Evolutionary conservation across 2,888 invertebrate species (phyloP), one percentile per base, ranked within the genome.

Genomic region (Eurois occulta): DNA sequence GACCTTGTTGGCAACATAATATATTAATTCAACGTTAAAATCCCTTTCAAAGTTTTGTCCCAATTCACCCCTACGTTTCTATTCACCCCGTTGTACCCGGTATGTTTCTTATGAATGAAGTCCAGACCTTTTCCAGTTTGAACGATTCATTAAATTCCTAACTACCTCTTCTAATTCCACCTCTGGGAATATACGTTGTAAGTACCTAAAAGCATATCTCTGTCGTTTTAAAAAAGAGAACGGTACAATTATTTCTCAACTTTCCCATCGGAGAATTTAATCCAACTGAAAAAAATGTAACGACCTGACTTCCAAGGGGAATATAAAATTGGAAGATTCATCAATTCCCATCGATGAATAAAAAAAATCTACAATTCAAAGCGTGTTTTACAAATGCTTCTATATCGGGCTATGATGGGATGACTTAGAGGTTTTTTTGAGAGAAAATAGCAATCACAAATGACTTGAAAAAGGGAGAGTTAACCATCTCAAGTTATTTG

Each of bases 291-390:
- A 52, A 58, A 65, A 60, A 75, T 11, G 4, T 65, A 35, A 72
- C 41, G 60, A 43, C 16, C 60, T 52, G 24, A 43, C 18, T 72
- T 72, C 69, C 62, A 46, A 18, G 3, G 60, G 35, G 65, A 72
- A 66, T 48, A 82, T 35, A 60, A 71, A 73, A 68, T 71, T 64
- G 24, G 32, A 43, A 21, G 41, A 73, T 32, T 74, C 71, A 74
- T 86, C 48, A 72, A 71, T 77, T 67, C n/a, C 32, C 24, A 72
- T 68, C 55, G 65, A 76, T 62, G 52, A 69, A 58, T 66, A 46
- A 60, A 69, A 72, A 35, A 55, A 73, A 80, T 82, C 66, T 82
- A 67, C 80, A 82, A 80, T 83, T 80, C 75, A 85, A 60, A 82
- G 46, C 65, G 46, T 48, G 58, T 52, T 38, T 71, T 68, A 52